A percentile compares a stretch with the other conserved stretches of the same genome.
phyloP scores from a whole-genome alignment of 1,140 invertebrate genomes.

The Orchestia grillus region DNA sequence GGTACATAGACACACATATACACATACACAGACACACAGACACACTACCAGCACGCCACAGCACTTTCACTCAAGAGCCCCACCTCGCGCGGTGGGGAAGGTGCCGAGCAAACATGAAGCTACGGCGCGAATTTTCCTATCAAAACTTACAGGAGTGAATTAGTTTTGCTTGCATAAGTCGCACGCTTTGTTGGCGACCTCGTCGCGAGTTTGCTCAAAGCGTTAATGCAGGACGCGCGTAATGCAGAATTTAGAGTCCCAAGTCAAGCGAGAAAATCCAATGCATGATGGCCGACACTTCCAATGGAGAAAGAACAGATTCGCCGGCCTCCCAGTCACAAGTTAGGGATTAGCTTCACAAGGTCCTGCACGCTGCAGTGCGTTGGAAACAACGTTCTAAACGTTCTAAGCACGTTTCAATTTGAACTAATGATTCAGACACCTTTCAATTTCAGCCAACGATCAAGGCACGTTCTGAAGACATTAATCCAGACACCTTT shows the following conservation, averaged over 20 bases:
- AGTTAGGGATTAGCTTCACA: too few relatives aligned
- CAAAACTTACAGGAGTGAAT: not conserved
- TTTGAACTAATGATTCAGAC: too few relatives aligned
- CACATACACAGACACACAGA: too few relatives aligned
- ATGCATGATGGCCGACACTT: not conserved
- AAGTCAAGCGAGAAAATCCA: not conserved
- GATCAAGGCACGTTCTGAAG: too few relatives aligned
- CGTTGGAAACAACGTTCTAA: too few relatives aligned
- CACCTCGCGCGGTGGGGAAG: not conserved
- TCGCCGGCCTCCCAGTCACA: not conserved
- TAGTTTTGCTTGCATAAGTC: constrained; percentile 8
- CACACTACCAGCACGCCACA: not conserved
- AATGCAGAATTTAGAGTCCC: not conserved
- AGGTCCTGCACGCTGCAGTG: too few relatives aligned
- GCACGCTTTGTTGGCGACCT: not conserved
- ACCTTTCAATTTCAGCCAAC: too few relatives aligned
- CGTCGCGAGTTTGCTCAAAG: not conserved
- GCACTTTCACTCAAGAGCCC: not conserved
- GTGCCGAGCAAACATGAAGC: not conserved
- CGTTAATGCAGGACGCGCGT: not conserved
- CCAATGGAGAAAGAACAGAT: not conserved
- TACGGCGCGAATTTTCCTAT: not conserved
- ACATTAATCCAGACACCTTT: too few relatives aligned
- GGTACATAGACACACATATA: too few relatives aligned
- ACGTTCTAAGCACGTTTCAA: too few relatives aligned